Percentiles rank a stretch among this genome's conserved stretches.
Conservation (phyloP, 2,113 vertebrate genomes). For the Melierax canorus region DNA sequence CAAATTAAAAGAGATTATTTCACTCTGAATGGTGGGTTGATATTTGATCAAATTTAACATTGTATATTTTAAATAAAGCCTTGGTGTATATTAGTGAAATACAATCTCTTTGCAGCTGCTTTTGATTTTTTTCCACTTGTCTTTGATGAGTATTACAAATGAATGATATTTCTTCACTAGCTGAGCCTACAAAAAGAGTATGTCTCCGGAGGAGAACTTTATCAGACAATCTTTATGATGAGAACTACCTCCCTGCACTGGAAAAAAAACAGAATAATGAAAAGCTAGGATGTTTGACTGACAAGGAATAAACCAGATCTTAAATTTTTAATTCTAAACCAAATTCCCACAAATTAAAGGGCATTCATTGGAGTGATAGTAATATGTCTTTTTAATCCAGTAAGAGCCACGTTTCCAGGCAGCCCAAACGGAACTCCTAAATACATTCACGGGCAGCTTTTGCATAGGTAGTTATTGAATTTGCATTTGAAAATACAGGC, state of each 20-base stretch:
- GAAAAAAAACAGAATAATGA: not conserved
- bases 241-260: constrained; percentile 7
- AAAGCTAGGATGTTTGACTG: constrained; percentile 15
- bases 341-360: constrained; percentile 1
- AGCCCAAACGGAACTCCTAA: not conserved
- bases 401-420: not conserved
- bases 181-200: constrained; percentile 11
- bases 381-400: not conserved
- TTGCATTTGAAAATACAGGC: constrained; percentile 29
- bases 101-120: constrained; percentile 36
- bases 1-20: constrained; percentile 69
- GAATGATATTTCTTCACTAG: constrained; percentile 38
- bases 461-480: constrained; percentile 35
- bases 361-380: not conserved
- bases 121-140: not conserved
- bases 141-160: constrained; percentile 46
- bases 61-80: constrained; percentile 49
- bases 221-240: constrained; percentile 35
- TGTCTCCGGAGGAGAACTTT: constrained; percentile 53
- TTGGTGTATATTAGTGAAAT: constrained; percentile 45
- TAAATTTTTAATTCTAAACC: constrained; percentile 18
- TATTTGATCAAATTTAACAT: constrained; percentile 65
- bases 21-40: constrained; percentile 47
- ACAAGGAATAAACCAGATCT: constrained; percentile 42
- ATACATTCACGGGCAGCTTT: not conserved